phyloP scores from a whole-genome alignment of 2,888 invertebrate species.

The Platypus cylindrus region DNA sequence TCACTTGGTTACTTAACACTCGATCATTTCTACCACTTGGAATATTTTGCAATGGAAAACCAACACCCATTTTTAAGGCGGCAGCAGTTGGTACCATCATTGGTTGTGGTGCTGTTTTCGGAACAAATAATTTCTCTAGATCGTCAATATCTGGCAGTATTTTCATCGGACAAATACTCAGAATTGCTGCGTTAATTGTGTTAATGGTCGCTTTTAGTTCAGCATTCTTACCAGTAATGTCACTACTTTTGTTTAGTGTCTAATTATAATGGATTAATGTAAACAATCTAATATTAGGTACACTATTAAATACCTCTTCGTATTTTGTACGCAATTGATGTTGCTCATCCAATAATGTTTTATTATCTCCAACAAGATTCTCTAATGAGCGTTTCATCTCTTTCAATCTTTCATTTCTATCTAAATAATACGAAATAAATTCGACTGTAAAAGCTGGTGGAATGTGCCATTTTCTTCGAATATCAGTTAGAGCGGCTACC shows the following conservation, averaged over 20 bases:
- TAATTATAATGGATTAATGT: conserved; percentile 17
- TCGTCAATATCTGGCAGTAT: conserved; percentile 45
- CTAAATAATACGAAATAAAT: conserved; percentile 87
- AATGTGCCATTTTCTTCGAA: conserved; percentile 88
- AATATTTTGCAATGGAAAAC: conserved; percentile 64
- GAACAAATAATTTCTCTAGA: conserved; percentile 34
- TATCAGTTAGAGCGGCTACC: conserved; percentile 67
- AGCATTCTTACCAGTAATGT: conserved; percentile 47
- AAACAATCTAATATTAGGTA: not conserved
- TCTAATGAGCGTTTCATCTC: conserved; percentile 67
- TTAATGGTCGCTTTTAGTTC: conserved; percentile 47
- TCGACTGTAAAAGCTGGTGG: conserved; percentile 89
- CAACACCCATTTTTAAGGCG: conserved; percentile 76
- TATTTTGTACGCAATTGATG: conserved; percentile 61
- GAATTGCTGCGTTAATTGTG: conserved; percentile 49
- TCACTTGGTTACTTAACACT: conserved; percentile 43
- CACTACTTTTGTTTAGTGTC: conserved; percentile 48
- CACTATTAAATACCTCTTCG: conserved; percentile 48
- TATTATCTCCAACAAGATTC: conserved; percentile 61
- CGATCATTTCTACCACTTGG: conserved; percentile 55
- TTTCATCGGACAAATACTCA: conserved; percentile 47
- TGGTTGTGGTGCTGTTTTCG: conserved; percentile 31
- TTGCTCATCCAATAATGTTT: conserved; percentile 64
- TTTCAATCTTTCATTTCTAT: conserved; percentile 70
- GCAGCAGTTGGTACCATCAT: conserved; percentile 71